phyloP scores from a whole-genome alignment of 2,797 vertebrate species.

The Chanos chanos region DNA sequence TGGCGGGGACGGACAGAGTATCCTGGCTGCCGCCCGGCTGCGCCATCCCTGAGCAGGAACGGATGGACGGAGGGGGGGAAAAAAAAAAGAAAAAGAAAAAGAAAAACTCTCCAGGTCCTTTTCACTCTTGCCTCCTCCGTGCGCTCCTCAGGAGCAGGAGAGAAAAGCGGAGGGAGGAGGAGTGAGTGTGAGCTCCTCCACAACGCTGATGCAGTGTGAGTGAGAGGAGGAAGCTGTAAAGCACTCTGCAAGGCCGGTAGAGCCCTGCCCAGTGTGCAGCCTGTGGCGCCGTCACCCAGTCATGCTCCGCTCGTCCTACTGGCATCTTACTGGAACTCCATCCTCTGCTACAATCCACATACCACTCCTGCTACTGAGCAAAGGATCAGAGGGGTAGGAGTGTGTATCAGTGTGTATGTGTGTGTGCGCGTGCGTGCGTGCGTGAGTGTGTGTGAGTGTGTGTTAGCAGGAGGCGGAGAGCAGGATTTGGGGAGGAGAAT shows the following conservation, averaged over 20 bases:
- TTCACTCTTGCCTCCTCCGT: not conserved
- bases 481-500: constrained; percentile 12
- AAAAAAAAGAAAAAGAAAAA: too few relatives aligned
- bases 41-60: constrained; percentile 71
- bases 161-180: not conserved
- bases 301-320: not conserved
- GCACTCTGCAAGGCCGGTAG: not conserved
- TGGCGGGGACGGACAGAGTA: constrained; percentile 82
- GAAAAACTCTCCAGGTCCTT: too few relatives aligned
- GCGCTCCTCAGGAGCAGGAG: not conserved
- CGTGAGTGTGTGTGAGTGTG: constrained; percentile 8
- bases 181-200: too few relatives aligned
- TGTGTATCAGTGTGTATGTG: too few relatives aligned
- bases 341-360: not conserved
- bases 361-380: not conserved
- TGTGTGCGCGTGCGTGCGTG: not conserved
- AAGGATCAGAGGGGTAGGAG: constrained; percentile 8
- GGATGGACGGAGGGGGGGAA: too few relatives aligned
- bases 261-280: not conserved
- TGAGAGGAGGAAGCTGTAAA: not conserved
- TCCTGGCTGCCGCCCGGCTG: constrained; percentile 82
- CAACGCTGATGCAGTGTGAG: not conserved
- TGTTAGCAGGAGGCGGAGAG: too few relatives aligned
- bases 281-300: not conserved
- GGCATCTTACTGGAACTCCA: not conserved